Base-by-base conservation (phyloP, 1,140 invertebrate genomes). In the Thereuonema tuberculata region DNA sequence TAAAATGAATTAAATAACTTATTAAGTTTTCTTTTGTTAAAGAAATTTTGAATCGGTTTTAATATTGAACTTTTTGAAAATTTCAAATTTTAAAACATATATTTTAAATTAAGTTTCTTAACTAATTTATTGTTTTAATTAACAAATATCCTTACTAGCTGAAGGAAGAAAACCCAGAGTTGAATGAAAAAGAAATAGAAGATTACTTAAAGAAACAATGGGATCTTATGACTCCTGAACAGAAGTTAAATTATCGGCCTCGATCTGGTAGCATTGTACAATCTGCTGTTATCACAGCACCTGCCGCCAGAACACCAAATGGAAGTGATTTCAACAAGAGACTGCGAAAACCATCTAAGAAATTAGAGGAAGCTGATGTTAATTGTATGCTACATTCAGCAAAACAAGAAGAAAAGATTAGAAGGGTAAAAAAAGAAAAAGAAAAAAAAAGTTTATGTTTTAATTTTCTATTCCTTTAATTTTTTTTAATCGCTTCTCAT, bases 141-240 rank as follows among this genome's bases (percentile, higher is more conserved):
- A n/a, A n/a, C n/a, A n/a, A n/a, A n/a, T n/a, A n/a, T 50, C 21
- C 12, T 50, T 50, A 50, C 5, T 50, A 50, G 48, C 5, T 50
- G 14, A 58, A 64, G 23, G 61, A 64, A 43, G 67, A 75, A 31
- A 70, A 76, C 61, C 71, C 73, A 14, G 67, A 69, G 15, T 70
- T 68, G 56, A 65, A 64, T 50, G 68, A 69, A 2, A 61, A 62
- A n/a, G 67, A 64, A 46, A 60, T 75, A 2, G 62, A 68, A 27
- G 66, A 71, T 26, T 67, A 65, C 31, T 64, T 75, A 26, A 60
- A 67, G 55, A 66, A 71, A 57, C 69, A 73, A 56, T 76, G 74
- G 74, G 66, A 65, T 47, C 66, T 66, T 62, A 67, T 74, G 66
- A 67, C 63, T 54, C 67, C 70, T 14, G 69, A 71, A 54, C 67